Evolutionary conservation across 2,797 vertebrate genomes (phyloP), one percentile per base, ranked within the genome.

Genomic region (Vultur gryphus): DNA sequence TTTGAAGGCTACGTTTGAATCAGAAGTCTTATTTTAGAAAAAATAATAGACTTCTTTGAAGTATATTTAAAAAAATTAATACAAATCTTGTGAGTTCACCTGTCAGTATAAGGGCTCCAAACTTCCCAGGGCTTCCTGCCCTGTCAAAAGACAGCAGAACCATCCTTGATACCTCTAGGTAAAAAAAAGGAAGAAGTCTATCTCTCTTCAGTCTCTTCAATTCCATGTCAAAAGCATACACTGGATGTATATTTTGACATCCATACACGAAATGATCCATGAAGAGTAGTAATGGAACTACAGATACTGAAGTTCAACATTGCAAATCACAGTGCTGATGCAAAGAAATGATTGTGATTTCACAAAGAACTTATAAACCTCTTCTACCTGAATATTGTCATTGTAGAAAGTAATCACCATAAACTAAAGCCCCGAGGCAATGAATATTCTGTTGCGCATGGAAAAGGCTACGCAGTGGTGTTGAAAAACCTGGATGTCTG

Each of bases 401-500:
- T 3, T 59, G 41, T 35, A 84, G 83, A 87, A 92, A 81, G 57
- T 41, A 67, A 58, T 24, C 3, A 4, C 35, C 29, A 19, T 48
- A 37, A 82, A 39, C 16, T 54, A 64, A 69, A 86, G 48, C 19
- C 13, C 35, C 2, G 7, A 87, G 52, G 83, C 70, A 90, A 43
- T 18, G 35, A 59, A 52, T 90, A 46, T 71, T 90, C 41, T 70
- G 23, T 58, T 83, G 59, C 8, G 26, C 29, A 57, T 43, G 33
- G 66, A 48, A 90, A 89, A 84, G 21, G 33, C 80, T 87, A 8
- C 1, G 19, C 70, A 89, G 84, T 55, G 33, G 44, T 83, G 59
- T 29, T 95, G 84, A 82, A 90, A 97, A 95, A 41, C 41, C 48
- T 80, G 91, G 51, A 80, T 91, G 81, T 76, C 91, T 90, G 9